Evolutionary conservation across 35 echinoderm and acorn worm genomes (phyloP).

Genomic region (Patiria miniata): DNA sequence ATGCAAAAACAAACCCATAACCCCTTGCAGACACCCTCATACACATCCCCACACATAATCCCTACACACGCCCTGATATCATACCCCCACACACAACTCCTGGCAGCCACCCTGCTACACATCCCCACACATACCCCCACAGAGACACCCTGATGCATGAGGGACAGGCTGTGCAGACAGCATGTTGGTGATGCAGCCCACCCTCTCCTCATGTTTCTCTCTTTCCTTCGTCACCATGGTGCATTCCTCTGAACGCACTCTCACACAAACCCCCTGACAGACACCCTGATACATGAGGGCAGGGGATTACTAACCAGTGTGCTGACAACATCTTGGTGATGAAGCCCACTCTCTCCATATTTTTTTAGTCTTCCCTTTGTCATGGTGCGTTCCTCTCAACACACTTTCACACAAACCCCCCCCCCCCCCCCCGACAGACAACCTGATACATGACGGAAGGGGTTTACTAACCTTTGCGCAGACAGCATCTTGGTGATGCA

Average conservation of each 20-base stretch:
- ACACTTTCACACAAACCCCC: no score
- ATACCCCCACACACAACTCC: not conserved
- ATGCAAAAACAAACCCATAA: no score
- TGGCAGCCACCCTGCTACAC: not conserved
- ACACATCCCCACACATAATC: not conserved
- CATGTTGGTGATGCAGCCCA: constrained; percentile 85
- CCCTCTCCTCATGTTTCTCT: constrained; percentile 53
- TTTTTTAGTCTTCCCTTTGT: no score
- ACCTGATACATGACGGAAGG: not conserved
- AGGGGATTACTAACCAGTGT: constrained; percentile 39
- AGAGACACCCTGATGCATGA: not conserved
- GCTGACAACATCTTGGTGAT: constrained; percentile 88
- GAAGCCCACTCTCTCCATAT: constrained; percentile 61
- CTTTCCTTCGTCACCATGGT: constrained; percentile 56
- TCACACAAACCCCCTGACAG: no score
- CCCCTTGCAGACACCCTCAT: no score
- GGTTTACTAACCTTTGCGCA: constrained; percentile 56
- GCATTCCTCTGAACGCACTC: no score
- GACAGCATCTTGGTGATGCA: constrained; percentile 89
- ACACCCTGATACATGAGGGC: not conserved
- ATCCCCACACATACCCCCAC: not conserved
- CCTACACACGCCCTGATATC: not conserved
- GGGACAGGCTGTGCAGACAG: constrained; percentile 50
- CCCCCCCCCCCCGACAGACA: not conserved
- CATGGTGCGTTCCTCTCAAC: no score